phyloP scores from a whole-genome alignment of 1,140 invertebrate species.

The Colletes gigas region DNA sequence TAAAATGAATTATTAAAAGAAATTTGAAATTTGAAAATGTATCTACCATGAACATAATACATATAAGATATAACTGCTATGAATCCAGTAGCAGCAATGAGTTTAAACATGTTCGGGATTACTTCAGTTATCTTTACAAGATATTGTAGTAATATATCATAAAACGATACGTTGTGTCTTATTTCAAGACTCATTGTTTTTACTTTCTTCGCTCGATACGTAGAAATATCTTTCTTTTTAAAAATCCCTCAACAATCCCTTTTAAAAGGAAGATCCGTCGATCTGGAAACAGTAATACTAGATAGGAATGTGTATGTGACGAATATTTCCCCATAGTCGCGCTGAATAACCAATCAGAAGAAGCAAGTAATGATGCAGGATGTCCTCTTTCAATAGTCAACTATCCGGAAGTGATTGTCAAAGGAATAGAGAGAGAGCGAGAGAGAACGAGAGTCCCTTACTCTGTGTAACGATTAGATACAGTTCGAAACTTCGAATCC shows the following conservation, averaged over 20 bases:
- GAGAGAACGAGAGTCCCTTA: conserved; percentile 32
- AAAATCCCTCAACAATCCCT: too few species aligned
- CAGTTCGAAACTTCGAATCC: conserved; percentile 59
- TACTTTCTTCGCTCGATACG: background rate
- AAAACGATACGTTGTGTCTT: background rate
- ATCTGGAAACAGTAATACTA: conserved; percentile 16
- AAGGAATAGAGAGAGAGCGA: conserved; percentile 19
- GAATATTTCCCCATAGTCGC: conserved; percentile 22
- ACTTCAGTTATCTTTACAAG: background rate
- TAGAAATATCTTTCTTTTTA: background rate
- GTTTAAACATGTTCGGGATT: background rate
- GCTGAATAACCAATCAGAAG: conserved; percentile 41
- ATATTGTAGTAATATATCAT: background rate
- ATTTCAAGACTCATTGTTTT: conserved; percentile 14
- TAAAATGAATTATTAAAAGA: background rate
- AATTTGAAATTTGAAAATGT: conserved; percentile 10
- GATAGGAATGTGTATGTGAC: conserved; percentile 21
- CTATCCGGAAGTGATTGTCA: conserved; percentile 47
- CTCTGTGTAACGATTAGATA: conserved; percentile 59
- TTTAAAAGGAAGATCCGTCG: background rate
- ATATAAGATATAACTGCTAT: conserved; percentile 12
- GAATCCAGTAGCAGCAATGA: background rate
- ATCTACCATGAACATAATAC: conserved; percentile 3
- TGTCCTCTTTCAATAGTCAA: conserved; percentile 44
- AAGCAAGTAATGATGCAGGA: conserved; percentile 37